Base-by-base conservation (phyloP, 2,797 vertebrate species). In the Loris lydekkerianus region DNA sequence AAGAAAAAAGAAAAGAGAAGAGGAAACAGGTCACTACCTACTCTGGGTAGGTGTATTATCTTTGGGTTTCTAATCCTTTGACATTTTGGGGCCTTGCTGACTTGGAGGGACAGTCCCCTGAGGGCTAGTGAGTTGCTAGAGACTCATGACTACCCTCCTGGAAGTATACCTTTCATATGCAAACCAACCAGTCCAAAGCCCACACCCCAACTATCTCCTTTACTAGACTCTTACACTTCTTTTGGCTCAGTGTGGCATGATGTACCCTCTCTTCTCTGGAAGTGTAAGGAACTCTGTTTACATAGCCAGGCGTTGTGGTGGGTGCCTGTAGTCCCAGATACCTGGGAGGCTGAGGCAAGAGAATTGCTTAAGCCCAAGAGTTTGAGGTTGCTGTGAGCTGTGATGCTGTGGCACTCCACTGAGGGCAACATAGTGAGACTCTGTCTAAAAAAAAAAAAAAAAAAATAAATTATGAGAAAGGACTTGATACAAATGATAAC, bases 401-500 rank as follows among this genome's bases (percentile, higher is more conserved):
- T 49, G 46, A 49, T 3, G 2, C 11, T 2, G 13, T 13, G 14
- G 49, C 14, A 49, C 49, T 49, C 49, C 14, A 49, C 14, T 1
- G 1, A 49, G 49, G 14, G 49, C 4, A 13, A 49, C 14, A 43
- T 43, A 43, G 43, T 43, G 43, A 43, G 43, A 43, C 43, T 7
- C 43, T 43, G 43, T 43, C 43, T 43, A 1, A 43, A 43, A 43
- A 43, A 43, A 7, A 43, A 43, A 43, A 43, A 43, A 43, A 43
- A 43, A 43, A 43, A 43, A 43, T 43, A 43, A 43, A 43, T 34
- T 34, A 34, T 73, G 61, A 81, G 76, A 82, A 93, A 83, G 86
- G 56, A 75, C 72, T 69, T 89, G 89, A 96, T 88, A 73, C 49
- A 87, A 94, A 95, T 73, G 70, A 56, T 69, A 87, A 81, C 60